These are phyloP conservation scores for Oligia fasciuncula DNA, from an alignment of 2,888 invertebrate species.

Conservation along the genomic window DNA sequence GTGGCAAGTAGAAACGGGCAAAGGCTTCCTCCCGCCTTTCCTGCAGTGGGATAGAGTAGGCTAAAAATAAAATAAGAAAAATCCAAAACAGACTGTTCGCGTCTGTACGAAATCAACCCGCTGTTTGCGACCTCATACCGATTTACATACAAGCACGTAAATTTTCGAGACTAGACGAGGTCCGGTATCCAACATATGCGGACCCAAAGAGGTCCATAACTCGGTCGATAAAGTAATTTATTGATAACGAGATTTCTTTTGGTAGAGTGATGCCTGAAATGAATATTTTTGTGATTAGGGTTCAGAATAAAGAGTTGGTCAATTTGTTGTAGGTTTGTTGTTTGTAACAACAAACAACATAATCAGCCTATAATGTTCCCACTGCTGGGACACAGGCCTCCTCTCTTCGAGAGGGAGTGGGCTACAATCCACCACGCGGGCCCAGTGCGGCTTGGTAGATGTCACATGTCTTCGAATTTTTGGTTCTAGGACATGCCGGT, in stretches of 20 bases:
- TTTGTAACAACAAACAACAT: not conserved
- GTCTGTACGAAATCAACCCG: conserved; percentile 58
- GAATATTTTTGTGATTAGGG: conserved; percentile 34
- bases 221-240: conserved; percentile 58
- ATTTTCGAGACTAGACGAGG: conserved; percentile 44
- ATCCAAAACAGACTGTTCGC: conserved; percentile 1
- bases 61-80: not conserved
- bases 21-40: not conserved
- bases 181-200: conserved; percentile 53
- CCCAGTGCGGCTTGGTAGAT: too few relatives aligned
- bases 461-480: too few relatives aligned
- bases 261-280: conserved; percentile 41
- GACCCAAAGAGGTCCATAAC: conserved; percentile 45
- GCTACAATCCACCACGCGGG: too few relatives aligned
- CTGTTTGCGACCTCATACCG: conserved; percentile 50
- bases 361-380: too few relatives aligned
- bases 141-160: conserved; percentile 68
- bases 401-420: too few relatives aligned
- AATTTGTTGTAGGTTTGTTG: not conserved
- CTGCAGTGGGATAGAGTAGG: not conserved
- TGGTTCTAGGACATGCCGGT: too few relatives aligned
- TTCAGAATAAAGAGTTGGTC: not conserved
- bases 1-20: not conserved
- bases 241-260: conserved; percentile 54
- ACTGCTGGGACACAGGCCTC: too few relatives aligned